Conservation (phyloP, 1,140 invertebrate species). For the Drosophila insularis region DNA sequence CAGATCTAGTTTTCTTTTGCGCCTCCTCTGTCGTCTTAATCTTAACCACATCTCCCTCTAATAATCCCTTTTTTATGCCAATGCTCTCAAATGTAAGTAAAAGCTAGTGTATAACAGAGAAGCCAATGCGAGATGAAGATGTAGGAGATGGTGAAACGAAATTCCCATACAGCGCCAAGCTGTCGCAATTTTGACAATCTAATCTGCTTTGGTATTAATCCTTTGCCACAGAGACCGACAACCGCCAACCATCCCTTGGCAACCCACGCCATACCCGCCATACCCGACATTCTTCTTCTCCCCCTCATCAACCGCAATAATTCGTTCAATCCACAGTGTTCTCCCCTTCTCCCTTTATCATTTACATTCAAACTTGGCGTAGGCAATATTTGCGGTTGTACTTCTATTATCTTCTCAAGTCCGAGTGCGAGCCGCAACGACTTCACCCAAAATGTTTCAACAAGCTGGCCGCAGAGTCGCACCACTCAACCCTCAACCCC, state of each 20-base stretch:
- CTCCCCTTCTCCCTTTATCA: not conserved
- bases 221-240: constrained; percentile 49
- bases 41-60: not conserved
- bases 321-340: constrained; percentile 20
- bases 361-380: constrained; percentile 15
- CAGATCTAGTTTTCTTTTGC: not conserved
- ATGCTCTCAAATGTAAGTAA: constrained; percentile 17
- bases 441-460: constrained; percentile 60
- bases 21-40: not conserved
- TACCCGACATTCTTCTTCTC: too few species aligned
- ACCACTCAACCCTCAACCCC: constrained; percentile 13
- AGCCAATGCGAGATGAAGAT: not conserved
- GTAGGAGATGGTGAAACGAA: not conserved
- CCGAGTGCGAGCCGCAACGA: constrained; percentile 45
- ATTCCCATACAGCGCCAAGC: constrained; percentile 47
- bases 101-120: constrained; percentile 12
- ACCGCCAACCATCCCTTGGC: not conserved
- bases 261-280: constrained; percentile 3
- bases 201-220: constrained; percentile 72
- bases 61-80: constrained; percentile 2
- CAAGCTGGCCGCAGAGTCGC: constrained; percentile 33
- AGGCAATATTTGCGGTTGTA: constrained; percentile 66
- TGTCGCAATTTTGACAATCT: constrained; percentile 71
- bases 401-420: constrained; percentile 67
- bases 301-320: constrained; percentile 34